Evolutionary conservation across 2,113 vertebrate genomes (phyloP).

Genomic region (Osmerus eperlanus): DNA sequence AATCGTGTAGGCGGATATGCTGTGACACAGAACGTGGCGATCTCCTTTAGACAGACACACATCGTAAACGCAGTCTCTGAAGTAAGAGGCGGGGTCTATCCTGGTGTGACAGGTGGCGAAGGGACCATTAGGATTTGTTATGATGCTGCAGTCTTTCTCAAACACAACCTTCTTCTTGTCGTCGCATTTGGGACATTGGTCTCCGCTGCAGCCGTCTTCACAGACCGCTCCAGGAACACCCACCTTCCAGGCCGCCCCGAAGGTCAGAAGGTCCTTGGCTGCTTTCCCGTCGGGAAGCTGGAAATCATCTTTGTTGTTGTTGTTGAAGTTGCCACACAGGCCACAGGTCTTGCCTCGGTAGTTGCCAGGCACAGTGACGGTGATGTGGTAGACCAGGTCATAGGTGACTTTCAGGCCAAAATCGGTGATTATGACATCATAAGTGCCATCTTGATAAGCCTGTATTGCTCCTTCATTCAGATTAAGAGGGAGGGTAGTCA

Average conservation of each 20-base stretch:
- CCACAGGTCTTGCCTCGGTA: conserved; percentile 57
- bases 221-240: conserved; percentile 17
- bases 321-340: conserved; percentile 65
- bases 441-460: conserved; percentile 27
- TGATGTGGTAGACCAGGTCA: conserved; percentile 51
- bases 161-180: conserved; percentile 34
- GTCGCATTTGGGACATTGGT: conserved; percentile 16
- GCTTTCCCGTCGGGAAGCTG: conserved; percentile 36
- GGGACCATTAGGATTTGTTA: conserved; percentile 42
- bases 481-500: conserved; percentile 24
- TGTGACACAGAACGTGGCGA: conserved; percentile 36
- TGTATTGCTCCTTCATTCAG: conserved; percentile 27
- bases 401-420: conserved; percentile 59
- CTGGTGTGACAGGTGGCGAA: conserved; percentile 50
- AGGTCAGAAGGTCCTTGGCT: conserved; percentile 22
- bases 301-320: conserved; percentile 36
- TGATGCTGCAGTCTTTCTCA: conserved; percentile 45
- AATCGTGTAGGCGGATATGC: conserved; percentile 46
- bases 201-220: conserved; percentile 9
- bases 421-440: conserved; percentile 39
- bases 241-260: conserved; percentile 57
- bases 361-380: conserved; percentile 50
- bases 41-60: conserved; percentile 39
- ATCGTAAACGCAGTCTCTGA: conserved; percentile 59
- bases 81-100: conserved; percentile 51